Evolutionary conservation across 2,888 invertebrate genomes (phyloP).

Genomic region (Lampropteryx suffumata): DNA sequence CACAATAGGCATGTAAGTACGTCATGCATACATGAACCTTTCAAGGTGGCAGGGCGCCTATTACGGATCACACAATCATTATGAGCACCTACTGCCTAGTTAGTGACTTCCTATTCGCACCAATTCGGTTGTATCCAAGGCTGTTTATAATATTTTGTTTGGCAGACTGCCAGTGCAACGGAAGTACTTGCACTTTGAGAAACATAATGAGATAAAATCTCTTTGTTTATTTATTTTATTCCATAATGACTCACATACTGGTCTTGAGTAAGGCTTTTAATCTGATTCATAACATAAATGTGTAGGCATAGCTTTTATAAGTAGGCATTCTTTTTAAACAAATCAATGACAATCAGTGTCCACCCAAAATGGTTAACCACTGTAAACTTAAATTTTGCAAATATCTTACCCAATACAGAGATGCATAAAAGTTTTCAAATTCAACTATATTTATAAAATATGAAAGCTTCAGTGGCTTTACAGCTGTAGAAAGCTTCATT

Average conservation of each 20-base stretch:
- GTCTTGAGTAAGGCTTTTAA: background rate
- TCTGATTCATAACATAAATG: slow-evolving; percentile 12
- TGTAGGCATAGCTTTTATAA: background rate
- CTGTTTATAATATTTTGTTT: slow-evolving; percentile 45
- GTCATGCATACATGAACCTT: slow-evolving; percentile 50
- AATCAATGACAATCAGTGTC: too few species aligned
- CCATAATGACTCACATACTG: slow-evolving; percentile 37
- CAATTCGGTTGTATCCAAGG: slow-evolving; percentile 39
- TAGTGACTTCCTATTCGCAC: slow-evolving; percentile 32
- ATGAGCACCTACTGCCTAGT: slow-evolving; percentile 22
- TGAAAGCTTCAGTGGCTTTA: too few species aligned
- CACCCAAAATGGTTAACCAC: too few species aligned
- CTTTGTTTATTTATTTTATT: slow-evolving; percentile 48
- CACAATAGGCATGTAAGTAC: slow-evolving; percentile 33
- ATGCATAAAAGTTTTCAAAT: too few species aligned
- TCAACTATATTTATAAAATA: too few species aligned
- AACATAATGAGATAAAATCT: slow-evolving; percentile 42
- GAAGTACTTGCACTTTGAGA: slow-evolving; percentile 39
- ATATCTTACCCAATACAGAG: too few species aligned
- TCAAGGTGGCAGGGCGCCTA: slow-evolving; percentile 57
- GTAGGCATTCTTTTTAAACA: background rate
- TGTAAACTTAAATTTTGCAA: too few species aligned
- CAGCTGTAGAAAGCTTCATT: too few species aligned
- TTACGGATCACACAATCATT: slow-evolving; percentile 36
- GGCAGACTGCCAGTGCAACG: slow-evolving; percentile 59